Percentiles rank a stretch among this genome's conserved stretches.
Conservation (phyloP, 2,113 vertebrate genomes). For the Dromaius novaehollandiae region DNA sequence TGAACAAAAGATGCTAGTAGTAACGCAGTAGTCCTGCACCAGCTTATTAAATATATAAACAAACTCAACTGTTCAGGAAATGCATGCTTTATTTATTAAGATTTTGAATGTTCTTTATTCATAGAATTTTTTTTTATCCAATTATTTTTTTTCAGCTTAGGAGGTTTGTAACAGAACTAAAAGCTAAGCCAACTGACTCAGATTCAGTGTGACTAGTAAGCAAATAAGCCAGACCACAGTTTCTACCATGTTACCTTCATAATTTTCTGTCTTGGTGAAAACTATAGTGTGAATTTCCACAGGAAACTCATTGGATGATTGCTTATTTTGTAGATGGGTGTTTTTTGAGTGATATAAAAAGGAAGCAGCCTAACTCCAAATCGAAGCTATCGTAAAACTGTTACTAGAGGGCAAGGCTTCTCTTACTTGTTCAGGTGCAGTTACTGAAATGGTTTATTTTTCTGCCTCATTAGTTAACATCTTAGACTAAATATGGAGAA, state of each 20-base stretch:
- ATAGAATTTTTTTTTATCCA: not conserved
- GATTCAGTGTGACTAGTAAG: not conserved
- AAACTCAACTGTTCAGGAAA: not conserved
- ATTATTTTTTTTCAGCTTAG: not conserved
- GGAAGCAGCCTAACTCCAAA: not conserved
- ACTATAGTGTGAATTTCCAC: not conserved
- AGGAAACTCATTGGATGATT: not conserved
- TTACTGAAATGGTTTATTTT: not conserved
- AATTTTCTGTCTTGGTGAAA: not conserved
- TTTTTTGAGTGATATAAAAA: not conserved
- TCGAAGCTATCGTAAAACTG: not conserved
- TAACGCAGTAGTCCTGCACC: not conserved
- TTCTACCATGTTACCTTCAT: not conserved
- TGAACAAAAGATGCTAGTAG: not conserved
- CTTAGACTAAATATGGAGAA: not conserved
- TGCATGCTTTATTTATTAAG: not conserved
- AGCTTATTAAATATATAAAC: not conserved
- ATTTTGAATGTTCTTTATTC: not conserved
- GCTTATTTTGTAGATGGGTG: not conserved
- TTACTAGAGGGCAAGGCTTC: not conserved
- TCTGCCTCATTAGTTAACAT: not conserved
- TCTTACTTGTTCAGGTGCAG: not conserved
- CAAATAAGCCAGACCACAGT: not conserved
- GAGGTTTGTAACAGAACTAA: not conserved
- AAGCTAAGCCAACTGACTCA: not conserved